Evolutionary conservation across 1,140 invertebrate species (phyloP).

Genomic region (Heliconius nattereri): DNA sequence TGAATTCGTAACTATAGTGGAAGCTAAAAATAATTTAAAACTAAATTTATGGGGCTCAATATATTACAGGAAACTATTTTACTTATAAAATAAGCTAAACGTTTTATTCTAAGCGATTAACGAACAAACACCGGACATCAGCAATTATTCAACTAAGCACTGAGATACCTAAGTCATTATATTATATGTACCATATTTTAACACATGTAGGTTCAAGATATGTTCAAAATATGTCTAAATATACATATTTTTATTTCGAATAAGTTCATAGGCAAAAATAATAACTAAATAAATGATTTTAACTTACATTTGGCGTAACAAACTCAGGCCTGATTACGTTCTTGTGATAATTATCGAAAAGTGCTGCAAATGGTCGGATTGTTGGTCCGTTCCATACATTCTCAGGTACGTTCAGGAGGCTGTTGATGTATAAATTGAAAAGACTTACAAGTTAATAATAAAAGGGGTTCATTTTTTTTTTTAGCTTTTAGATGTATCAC

Average conservation of each 20-base stretch:
- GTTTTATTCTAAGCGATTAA: neutral
- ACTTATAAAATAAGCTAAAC: neutral
- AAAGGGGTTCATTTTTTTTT: neutral
- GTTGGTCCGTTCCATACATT: constrained; percentile 77
- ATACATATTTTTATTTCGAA: too few relatives aligned
- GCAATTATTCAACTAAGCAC: neutral
- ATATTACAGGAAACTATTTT: neutral
- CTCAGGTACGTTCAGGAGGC: constrained; percentile 67
- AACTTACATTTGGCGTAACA: constrained; percentile 72
- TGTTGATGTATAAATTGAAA: constrained; percentile 31
- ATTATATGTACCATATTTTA: too few relatives aligned
- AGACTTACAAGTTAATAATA: neutral
- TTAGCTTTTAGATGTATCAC: too few relatives aligned
- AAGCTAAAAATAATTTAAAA: neutral
- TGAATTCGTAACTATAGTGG: neutral
- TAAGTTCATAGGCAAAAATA: too few relatives aligned
- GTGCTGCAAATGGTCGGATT: constrained; percentile 70
- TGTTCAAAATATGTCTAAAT: too few relatives aligned
- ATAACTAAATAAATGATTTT: neutral
- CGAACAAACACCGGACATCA: neutral
- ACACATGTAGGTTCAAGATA: too few relatives aligned
- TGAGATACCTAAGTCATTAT: neutral
- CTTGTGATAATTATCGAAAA: constrained; percentile 78
- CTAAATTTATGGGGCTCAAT: neutral
- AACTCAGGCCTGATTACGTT: constrained; percentile 77